Evolutionary conservation across 2,797 vertebrate species (phyloP).

Genomic region (Percopsis omiscomaycus): DNA sequence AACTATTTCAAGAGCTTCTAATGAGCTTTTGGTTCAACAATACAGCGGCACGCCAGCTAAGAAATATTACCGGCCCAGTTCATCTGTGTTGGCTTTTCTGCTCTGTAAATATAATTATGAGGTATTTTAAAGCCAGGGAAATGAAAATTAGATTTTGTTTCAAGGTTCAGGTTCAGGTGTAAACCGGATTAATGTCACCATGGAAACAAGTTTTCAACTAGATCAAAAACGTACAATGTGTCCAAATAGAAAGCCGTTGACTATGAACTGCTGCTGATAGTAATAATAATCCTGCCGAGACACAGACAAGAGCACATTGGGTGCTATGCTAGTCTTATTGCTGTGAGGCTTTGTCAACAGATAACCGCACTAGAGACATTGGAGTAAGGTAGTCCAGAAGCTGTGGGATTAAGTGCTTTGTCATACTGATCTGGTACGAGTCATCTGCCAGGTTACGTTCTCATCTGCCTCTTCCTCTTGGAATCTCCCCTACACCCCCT

Average conservation of each 20-base stretch:
- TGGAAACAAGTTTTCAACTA: constrained; percentile 4
- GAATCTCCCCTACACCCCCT: constrained; percentile 41
- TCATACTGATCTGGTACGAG: constrained; percentile 52
- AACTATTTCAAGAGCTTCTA: constrained; percentile 33
- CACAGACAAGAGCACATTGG: constrained; percentile 23
- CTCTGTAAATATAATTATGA: constrained; percentile 34
- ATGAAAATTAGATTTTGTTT: constrained; percentile 13
- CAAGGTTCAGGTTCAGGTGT: constrained; percentile 44
- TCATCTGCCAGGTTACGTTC: constrained; percentile 41
- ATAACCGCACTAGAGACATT: constrained; percentile 35
- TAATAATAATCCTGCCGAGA: constrained; percentile 40
- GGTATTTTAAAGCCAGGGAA: constrained; percentile 26
- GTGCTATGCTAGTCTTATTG: constrained; percentile 9
- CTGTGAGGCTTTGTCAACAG: constrained; percentile 39
- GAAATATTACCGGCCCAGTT: constrained; percentile 20
- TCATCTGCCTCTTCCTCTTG: constrained; percentile 64
- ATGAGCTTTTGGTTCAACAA: constrained; percentile 54
- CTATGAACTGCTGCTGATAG: constrained; percentile 32
- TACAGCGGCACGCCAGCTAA: constrained; percentile 35
- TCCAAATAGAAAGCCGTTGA: constrained; percentile 6
- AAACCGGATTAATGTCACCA: constrained; percentile 25
- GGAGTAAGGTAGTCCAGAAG: constrained; percentile 41
- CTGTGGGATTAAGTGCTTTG: constrained; percentile 57
- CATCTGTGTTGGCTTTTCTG: constrained; percentile 29
- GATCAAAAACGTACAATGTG: constrained; percentile 7